These are phyloP conservation scores for Lordiphosa fenestrarum DNA, from an alignment of 2,888 invertebrate species.

Conservation along the genomic window DNA sequence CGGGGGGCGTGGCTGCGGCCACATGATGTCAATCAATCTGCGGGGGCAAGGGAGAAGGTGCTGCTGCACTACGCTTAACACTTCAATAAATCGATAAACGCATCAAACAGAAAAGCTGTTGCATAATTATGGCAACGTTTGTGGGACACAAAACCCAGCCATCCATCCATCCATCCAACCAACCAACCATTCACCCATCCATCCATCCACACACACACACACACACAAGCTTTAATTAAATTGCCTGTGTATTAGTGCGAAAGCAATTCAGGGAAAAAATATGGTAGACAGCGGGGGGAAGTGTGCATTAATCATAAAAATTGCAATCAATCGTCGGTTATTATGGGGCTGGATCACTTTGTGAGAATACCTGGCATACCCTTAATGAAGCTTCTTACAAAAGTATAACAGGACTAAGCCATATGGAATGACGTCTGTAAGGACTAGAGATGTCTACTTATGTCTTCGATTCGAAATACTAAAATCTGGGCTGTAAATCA, in stretches of 20 bases:
- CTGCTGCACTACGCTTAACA: conserved; percentile 59
- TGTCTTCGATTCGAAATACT: too few species aligned
- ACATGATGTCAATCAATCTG: conserved; percentile 50
- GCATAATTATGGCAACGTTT: conserved; percentile 61
- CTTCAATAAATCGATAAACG: conserved; percentile 74
- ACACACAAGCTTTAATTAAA: conserved; percentile 33
- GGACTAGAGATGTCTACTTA: too few species aligned
- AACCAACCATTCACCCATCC: not conserved
- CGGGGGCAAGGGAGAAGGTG: conserved; percentile 10
- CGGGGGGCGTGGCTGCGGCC: conserved; percentile 39
- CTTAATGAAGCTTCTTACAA: conserved; percentile 13
- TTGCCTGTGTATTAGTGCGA: conserved; percentile 42
- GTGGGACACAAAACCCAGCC: conserved; percentile 22
- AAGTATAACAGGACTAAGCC: conserved; percentile 17
- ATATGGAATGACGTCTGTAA: too few species aligned
- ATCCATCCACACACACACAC: not conserved
- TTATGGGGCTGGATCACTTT: conserved; percentile 30
- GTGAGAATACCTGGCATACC: conserved; percentile 9
- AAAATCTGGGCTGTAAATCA: too few species aligned
- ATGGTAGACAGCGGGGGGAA: conserved; percentile 3
- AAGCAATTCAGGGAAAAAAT: conserved; percentile 27
- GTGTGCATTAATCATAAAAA: conserved; percentile 55
- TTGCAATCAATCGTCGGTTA: conserved; percentile 64
- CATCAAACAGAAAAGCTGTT: conserved; percentile 70
- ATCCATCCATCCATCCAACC: not conserved